Evolutionary conservation across 1,140 invertebrate genomes (phyloP), one percentile per base, ranked within the genome.

Genomic region (Pseudoatta argentina): DNA sequence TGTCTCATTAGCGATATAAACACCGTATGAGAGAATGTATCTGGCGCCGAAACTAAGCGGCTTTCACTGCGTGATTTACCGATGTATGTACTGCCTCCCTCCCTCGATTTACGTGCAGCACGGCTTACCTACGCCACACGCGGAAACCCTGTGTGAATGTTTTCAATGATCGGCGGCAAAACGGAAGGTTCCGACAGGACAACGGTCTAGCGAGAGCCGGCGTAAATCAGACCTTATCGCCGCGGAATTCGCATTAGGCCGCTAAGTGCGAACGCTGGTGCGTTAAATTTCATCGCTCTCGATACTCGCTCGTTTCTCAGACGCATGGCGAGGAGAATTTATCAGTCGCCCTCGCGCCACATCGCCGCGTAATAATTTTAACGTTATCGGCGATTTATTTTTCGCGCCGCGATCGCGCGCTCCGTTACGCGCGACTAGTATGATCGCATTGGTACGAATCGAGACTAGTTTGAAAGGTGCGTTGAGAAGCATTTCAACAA

Each of bases 1-100:
- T 91, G 93, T 91, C 92, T 93, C 93, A 93, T 93, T 93, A 93
- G 91, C 89, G 86, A 87, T 87, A 91, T 92, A 93, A 88, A 90
- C 79, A 86, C 30, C 77, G 71, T 51, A 53, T 55, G 48, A 24
- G 71, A 88, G 86, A 44, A 90, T 87, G 81, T 87, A 90, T 90
- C 86, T 90, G 69, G 48, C 86, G 79, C 89, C 88, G 59, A 89
- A 90, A 89, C 88, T 76, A 71, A 67, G 69, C 69, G 63, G 78
- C 89, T 90, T 90, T 90, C 89, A 90, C 88, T 87, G 87, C 86
- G 86, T 90, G 88, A 90, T 90, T 90, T 90, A 87, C 79, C 63
- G 88, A 87, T 48, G 18, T 30, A 27, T 7, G 5, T 73, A 71
- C 14, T 39, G 48, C 30, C 53, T 44, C 5, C 7, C 5, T 14